phyloP scores from a whole-genome alignment of 2,113 vertebrate genomes.

The Dasyprocta punctata region DNA sequence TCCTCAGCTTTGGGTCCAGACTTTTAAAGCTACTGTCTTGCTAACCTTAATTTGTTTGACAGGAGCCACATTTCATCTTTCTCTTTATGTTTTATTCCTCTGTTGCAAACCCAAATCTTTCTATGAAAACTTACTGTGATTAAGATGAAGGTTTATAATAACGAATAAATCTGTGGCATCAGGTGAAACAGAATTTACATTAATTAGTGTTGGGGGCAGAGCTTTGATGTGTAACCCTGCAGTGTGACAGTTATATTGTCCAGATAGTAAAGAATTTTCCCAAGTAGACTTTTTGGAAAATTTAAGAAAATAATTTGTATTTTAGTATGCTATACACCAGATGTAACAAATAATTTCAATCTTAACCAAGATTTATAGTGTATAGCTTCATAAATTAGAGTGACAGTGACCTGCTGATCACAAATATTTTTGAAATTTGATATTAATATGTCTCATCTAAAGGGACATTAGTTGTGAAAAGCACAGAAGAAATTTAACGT shows the following conservation, averaged over 20 bases:
- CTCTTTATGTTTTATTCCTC: neutral
- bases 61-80: neutral
- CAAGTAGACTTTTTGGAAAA: neutral
- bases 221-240: accelerated
- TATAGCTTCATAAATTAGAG: neutral
- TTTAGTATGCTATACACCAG: neutral
- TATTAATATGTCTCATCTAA: neutral
- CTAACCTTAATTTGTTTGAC: neutral
- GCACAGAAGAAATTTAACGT: neutral
- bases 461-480: constrained; percentile 24
- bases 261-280: neutral
- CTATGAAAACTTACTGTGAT: neutral
- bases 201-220: no score
- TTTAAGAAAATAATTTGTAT: neutral
- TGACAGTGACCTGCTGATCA: neutral
- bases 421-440: neutral
- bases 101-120: neutral
- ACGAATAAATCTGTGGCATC: neutral
- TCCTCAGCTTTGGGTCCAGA: neutral
- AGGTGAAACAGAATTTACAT: neutral
- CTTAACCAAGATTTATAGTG: neutral
- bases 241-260: neutral
- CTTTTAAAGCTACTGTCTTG: neutral
- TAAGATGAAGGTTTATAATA: neutral
- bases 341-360: neutral